These are phyloP conservation scores for Copsychus sechellarum DNA, from an alignment of 2,113 vertebrate species.

Conservation along the genomic window DNA sequence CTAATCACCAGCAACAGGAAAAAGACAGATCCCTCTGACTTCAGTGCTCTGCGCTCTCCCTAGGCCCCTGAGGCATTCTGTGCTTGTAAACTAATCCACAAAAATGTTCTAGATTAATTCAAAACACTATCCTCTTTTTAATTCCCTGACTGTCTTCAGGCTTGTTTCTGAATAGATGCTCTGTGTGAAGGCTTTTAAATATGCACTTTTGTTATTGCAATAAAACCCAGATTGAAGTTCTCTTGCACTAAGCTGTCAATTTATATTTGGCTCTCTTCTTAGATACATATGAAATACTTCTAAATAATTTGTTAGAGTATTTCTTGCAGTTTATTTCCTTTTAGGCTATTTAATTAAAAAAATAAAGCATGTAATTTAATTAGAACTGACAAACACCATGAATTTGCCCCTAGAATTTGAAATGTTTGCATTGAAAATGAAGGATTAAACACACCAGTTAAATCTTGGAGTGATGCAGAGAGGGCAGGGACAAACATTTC, in stretches of 20 bases:
- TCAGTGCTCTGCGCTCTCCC: slow-evolving; percentile 22
- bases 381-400: not conserved
- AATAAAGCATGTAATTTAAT: slow-evolving; percentile 41
- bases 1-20: slow-evolving; percentile 69
- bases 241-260: slow-evolving; percentile 40
- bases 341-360: slow-evolving; percentile 14
- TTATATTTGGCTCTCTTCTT: slow-evolving; percentile 41
- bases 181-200: slow-evolving; percentile 67
- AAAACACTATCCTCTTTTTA: slow-evolving; percentile 68
- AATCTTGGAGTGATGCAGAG: not conserved
- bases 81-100: slow-evolving; percentile 68
- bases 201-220: slow-evolving; percentile 56
- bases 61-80: slow-evolving; percentile 56
- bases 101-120: slow-evolving; percentile 72
- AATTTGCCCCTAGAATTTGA: not conserved
- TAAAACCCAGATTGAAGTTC: slow-evolving; percentile 62
- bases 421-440: not conserved
- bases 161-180: slow-evolving; percentile 65
- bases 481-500: not conserved
- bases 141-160: slow-evolving; percentile 62
- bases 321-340: slow-evolving; percentile 24
- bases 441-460: not conserved
- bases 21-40: slow-evolving; percentile 66
- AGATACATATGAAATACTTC: slow-evolving; percentile 38
- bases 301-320: slow-evolving; percentile 23